Evolutionary conservation across 2,888 invertebrate species (phyloP), one percentile per base, ranked within the genome.

Genomic region (Celastrina argiolus): DNA sequence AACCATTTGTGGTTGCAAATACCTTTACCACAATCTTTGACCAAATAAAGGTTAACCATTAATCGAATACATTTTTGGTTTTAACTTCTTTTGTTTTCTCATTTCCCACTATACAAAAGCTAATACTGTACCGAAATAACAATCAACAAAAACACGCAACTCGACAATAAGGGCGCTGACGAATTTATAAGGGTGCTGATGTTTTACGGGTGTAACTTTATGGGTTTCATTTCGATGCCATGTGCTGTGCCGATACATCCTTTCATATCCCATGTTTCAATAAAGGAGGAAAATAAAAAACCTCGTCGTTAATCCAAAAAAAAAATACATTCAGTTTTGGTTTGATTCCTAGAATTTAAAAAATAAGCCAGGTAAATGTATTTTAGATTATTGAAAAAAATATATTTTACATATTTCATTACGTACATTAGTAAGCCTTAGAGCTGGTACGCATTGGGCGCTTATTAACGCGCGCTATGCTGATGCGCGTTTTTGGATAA

Each of bases 91-190:
- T 28, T 34, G 58, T 31, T 59, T 34, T 34, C 34, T 59, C 34
- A 59, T 34, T 59, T 34, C 10, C 59, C 34, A 31, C 59, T 59
- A 59, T 59, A n/a, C n/a, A 45, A 59, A 59, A 59, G 31, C 31
- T 34, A 59, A 18, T 59, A 59, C 18, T 31, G 59, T 16, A 18
- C 34, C 34, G 18, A 34, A 34, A 59, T 34, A 59, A 58, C 31
- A 58, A 59, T 59, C 59, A 59, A 59, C 59, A 59, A 59, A 58
- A 59, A 59, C 59, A 59, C 59, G 59, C 59, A 59, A 31, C 59
- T 34, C 18, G 18, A 16, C 12, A 59, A 34, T 59, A 31, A 59
- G 59, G 31, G 34, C 59, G 59, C 59, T 59, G 59, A 59, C 59
- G 59, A 59, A 59, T 59, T 59, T 31, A 59, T 59, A 59, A 59